Evolutionary conservation across 2,888 invertebrate genomes (phyloP), one percentile per base, ranked within the genome.

Genomic region (Doris montereyensis): DNA sequence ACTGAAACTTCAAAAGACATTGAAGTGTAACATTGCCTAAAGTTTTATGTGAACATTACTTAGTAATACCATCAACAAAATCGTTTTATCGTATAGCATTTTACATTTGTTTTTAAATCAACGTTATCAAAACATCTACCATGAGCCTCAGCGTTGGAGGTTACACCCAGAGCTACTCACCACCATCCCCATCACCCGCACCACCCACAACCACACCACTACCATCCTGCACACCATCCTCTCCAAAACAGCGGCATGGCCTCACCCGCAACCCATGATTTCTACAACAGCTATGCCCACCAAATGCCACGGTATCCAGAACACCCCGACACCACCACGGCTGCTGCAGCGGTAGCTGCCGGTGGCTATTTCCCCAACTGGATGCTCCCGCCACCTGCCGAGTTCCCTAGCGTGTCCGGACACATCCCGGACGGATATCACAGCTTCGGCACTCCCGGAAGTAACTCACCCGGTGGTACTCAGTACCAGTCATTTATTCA

Each of bases 121-220:
- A 13, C 8, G n/a, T n/a, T n/a, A n/a, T n/a, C n/a, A n/a, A n/a
- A n/a, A n/a, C n/a, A n/a, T n/a, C n/a, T n/a, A 75, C 24, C 32
- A 89, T 89, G 89, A 89, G 89, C 84, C 83, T 89, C 65, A 88
- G 87, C 84, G 86, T 89, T 4, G 85, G 87, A 10, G 87, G 86
- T 60, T 89, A 87, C 79, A 81, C 84, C 13, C 87, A 88, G 77
- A 87, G 87, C 62, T 89, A 86, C 83, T 83, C 87, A 88, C 81
- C 87, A 86, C 17, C 85, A 86, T 67, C 87, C 87, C 58, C 86
- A 84, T 65, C 87, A 86, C 70, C 85, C 83, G 28, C 76, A 30
- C 4, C 52, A 41, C 17, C 75, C 30, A 17, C 67, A 65, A 41
- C 5, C 52, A 5, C 85, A 85, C 72, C 87, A 86, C 70, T 86